phyloP scores from a whole-genome alignment of 2,113 vertebrate genomes.

The Percina caprodes region DNA sequence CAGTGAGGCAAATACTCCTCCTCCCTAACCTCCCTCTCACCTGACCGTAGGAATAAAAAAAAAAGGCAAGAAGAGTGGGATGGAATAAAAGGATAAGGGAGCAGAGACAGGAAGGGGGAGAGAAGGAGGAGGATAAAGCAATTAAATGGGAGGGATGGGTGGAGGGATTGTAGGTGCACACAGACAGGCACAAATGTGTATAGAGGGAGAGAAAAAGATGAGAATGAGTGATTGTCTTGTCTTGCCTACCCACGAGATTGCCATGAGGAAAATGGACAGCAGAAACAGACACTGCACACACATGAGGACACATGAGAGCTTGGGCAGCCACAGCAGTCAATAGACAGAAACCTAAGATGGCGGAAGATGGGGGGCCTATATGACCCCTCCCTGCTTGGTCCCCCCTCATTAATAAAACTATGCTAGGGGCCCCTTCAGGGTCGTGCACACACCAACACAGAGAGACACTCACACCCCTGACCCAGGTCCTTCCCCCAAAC shows the following conservation, averaged over 20 bases:
- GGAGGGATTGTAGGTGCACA: background rate
- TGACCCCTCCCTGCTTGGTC: conserved; percentile 26
- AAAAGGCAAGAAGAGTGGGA: conserved; percentile 34
- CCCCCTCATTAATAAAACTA: conserved; percentile 54
- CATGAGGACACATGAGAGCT: conserved; percentile 13
- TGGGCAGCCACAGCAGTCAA: conserved; percentile 39
- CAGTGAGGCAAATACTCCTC: conserved; percentile 69
- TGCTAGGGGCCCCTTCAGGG: conserved; percentile 53
- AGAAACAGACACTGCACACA: conserved; percentile 20
- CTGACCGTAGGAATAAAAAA: conserved; percentile 52
- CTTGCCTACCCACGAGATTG: conserved; percentile 59
- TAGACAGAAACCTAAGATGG: conserved; percentile 71
- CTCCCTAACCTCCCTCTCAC: conserved; percentile 55
- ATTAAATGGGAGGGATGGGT: conserved; percentile 1
- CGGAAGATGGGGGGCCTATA: conserved; percentile 34
- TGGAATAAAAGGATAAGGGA: conserved; percentile 56
- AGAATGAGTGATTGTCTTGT: conserved; percentile 54
- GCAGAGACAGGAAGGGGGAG: conserved; percentile 49
- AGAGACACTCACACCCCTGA: conserved; percentile 36
- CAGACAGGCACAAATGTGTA: conserved; percentile 36
- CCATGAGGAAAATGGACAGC: conserved; percentile 40
- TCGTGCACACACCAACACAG: conserved; percentile 46
- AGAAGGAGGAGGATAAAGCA: conserved; percentile 19
- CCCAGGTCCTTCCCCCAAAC: conserved; percentile 64
- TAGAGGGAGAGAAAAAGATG: conserved; percentile 33